phyloP scores from a whole-genome alignment of 2,888 invertebrate species.

The Drosophila birchii region DNA sequence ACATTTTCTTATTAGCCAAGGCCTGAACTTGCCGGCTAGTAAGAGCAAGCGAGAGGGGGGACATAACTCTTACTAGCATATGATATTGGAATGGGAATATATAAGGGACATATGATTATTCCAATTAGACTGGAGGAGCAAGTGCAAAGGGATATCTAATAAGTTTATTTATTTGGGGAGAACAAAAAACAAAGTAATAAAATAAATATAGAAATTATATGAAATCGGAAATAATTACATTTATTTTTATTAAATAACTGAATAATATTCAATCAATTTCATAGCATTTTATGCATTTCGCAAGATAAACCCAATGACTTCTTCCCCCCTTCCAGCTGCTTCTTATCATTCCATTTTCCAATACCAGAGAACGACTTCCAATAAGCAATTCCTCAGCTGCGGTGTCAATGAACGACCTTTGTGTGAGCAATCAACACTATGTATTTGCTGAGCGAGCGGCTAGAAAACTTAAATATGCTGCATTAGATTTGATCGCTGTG shows the following conservation, averaged over 20 bases:
- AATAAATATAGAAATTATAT: not conserved
- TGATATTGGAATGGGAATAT: constrained; percentile 28
- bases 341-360: constrained; percentile 38
- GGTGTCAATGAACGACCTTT: constrained; percentile 78
- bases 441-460: constrained; percentile 21
- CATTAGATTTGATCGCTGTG: constrained; percentile 33
- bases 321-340: no score
- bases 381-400: constrained; percentile 19
- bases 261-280: no score
- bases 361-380: constrained; percentile 35
- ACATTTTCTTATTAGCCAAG: constrained; percentile 70
- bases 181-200: not conserved
- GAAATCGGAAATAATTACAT: not conserved
- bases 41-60: not conserved
- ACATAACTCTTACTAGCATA: constrained; percentile 30
- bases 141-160: constrained; percentile 16
- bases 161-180: not conserved
- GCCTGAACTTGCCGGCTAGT: constrained; percentile 40
- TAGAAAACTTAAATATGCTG: constrained; percentile 48
- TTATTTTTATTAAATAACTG: no score
- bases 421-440: constrained; percentile 27
- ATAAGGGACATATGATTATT: constrained; percentile 19
- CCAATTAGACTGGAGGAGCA: constrained; percentile 7
- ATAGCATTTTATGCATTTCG: no score
- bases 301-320: no score